A percentile compares a stretch with the other conserved stretches of the same genome.
Conservation (phyloP, 2,113 vertebrate species). For the Callospermophilus lateralis region DNA sequence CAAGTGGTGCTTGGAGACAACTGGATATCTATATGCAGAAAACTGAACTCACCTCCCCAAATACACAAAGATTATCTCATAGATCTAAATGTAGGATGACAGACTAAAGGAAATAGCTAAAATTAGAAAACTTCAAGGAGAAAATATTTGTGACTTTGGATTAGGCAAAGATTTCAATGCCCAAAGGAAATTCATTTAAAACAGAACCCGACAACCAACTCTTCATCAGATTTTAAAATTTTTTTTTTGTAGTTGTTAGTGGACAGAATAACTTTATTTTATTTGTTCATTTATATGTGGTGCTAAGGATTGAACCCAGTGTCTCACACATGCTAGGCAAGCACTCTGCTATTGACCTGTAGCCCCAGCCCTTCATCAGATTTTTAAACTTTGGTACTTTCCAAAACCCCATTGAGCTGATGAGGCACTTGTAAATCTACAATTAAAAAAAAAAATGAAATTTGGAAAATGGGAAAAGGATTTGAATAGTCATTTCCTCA, state of each 20-base stretch:
- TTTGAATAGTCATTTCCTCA: neutral
- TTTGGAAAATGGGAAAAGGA: neutral
- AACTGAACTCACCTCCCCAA: neutral
- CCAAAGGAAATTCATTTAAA: neutral
- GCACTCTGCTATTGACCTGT: too few relatives aligned
- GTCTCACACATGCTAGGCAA: too few relatives aligned
- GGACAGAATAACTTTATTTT: too few relatives aligned
- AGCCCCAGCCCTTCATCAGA: neutral
- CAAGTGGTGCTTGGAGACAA: neutral
- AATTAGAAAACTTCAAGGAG: neutral
- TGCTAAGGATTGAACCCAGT: too few relatives aligned
- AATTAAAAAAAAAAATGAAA: neutral
- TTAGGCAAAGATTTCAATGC: neutral
- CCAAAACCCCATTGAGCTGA: neutral
- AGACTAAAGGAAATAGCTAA: neutral
- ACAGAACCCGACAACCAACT: neutral
- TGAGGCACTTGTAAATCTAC: neutral
- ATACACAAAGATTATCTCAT: neutral
- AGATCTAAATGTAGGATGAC: neutral
- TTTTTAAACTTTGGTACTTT: neutral
- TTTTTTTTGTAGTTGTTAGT: too few relatives aligned
- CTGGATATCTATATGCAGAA: neutral
- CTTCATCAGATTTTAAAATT: neutral
- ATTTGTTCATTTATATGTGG: too few relatives aligned
- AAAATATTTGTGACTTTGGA: conserved; percentile 14